Evolutionary conservation across 2,797 vertebrate genomes (phyloP).

Genomic region (Karalla daura): DNA sequence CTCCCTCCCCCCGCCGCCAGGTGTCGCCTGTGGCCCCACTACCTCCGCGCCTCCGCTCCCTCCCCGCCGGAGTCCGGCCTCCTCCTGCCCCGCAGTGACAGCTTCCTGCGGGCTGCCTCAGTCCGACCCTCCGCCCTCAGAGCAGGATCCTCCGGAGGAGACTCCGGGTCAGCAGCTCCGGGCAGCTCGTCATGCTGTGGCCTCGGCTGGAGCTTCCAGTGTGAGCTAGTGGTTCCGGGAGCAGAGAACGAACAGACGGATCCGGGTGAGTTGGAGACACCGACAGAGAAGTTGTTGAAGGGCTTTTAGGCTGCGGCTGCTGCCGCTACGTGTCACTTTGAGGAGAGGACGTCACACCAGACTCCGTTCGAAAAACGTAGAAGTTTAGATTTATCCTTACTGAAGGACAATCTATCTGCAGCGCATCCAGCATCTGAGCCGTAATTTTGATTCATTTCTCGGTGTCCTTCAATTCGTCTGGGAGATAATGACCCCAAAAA

Average conservation of each 20-base stretch:
- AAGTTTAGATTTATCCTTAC: not conserved
- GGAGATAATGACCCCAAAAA: accelerated
- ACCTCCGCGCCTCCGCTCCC: constrained; percentile 9
- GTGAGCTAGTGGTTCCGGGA: constrained; percentile 8
- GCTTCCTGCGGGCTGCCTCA: constrained; percentile 67
- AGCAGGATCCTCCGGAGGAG: constrained; percentile 37
- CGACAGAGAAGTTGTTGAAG: constrained; percentile 35
- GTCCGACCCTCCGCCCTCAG: constrained; percentile 36
- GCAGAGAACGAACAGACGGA: constrained; percentile 28
- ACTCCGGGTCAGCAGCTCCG: constrained; percentile 1
- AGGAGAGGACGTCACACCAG: constrained; percentile 58
- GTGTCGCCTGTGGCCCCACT: constrained; percentile 32
- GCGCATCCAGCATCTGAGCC: accelerated
- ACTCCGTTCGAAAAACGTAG: not conserved
- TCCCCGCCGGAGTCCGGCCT: constrained; percentile 51
- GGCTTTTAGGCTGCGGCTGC: constrained; percentile 13
- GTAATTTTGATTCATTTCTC: accelerated
- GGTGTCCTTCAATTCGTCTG: constrained; percentile 31
- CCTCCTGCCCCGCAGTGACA: constrained; percentile 67
- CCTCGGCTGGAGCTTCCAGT: not conserved
- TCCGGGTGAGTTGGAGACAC: constrained; percentile 49
- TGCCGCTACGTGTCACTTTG: constrained; percentile 70
- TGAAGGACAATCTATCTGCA: accelerated
- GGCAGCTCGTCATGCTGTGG: constrained; percentile 48
- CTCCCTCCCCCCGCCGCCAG: constrained; percentile 32